phyloP scores from a whole-genome alignment of 2,797 vertebrate species.

The Borostomias antarcticus region DNA sequence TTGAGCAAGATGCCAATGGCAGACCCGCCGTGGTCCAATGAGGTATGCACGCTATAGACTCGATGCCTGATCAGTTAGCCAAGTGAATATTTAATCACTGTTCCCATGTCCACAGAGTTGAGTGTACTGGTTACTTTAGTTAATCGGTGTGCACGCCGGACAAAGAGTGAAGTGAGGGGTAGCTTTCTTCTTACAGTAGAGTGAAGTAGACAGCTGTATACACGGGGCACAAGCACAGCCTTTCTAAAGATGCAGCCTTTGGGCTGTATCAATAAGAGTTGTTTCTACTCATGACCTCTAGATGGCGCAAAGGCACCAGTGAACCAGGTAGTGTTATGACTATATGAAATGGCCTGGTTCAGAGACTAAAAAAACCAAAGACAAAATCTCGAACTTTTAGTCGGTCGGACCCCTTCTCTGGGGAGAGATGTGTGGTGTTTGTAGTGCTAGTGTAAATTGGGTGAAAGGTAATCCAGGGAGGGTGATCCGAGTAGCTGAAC shows the following conservation, averaged over 20 bases:
- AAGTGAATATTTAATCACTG: neutral
- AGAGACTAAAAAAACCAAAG: neutral
- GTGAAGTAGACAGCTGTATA: neutral
- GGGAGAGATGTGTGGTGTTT: too few relatives aligned
- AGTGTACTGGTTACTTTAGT: neutral
- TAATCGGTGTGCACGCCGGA: too few relatives aligned
- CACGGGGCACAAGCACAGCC: too few relatives aligned
- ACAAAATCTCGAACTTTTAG: neutral
- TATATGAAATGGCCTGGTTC: neutral
- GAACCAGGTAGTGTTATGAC: too few relatives aligned
- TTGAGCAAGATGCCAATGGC: neutral
- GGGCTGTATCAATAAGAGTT: neutral
- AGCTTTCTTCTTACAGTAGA: neutral
- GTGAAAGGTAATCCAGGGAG: too few relatives aligned
- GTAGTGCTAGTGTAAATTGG: too few relatives aligned
- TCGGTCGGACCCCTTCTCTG: too few relatives aligned
- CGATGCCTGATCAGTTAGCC: neutral
- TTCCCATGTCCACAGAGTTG: neutral
- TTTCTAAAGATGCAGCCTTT: neutral
- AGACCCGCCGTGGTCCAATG: neutral
- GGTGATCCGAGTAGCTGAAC: too few relatives aligned
- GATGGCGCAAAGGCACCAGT: slow-evolving; percentile 16
- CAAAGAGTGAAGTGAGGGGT: neutral
- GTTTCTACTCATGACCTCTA: neutral
- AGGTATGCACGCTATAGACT: neutral